A percentile compares a stretch with the other conserved stretches of the same genome.
phyloP scores from a whole-genome alignment of 2,797 vertebrate genomes.

The Ibycter americanus region DNA sequence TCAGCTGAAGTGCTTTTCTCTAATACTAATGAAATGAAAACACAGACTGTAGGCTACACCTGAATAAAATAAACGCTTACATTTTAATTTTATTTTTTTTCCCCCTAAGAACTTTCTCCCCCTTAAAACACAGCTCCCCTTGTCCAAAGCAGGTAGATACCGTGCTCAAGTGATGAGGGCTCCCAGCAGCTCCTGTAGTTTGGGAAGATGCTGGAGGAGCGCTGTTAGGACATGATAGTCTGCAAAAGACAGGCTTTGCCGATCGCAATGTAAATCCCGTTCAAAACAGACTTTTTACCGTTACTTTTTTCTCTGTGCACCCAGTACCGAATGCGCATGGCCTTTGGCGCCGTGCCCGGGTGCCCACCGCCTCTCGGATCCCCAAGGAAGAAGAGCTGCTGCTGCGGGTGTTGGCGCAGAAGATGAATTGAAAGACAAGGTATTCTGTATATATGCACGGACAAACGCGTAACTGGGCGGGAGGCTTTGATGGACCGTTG shows the following conservation, averaged over 20 bases:
- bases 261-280: not conserved
- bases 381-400: not conserved
- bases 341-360: not conserved
- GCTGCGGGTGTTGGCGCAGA: not conserved
- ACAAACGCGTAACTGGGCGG: rapidly evolving
- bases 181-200: not conserved
- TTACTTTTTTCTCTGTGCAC: not conserved
- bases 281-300: not conserved
- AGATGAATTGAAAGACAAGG: not conserved
- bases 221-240: not conserved
- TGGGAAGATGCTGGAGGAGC: not conserved
- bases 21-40: not conserved
- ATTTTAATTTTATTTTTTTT: not conserved
- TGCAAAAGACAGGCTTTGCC: not conserved
- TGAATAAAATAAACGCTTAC: not conserved
- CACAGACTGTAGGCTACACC: not conserved
- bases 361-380: too few species aligned
- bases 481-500: rapidly evolving
- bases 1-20: not conserved
- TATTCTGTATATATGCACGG: rapidly evolving
- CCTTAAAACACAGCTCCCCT: not conserved
- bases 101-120: not conserved
- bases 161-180: not conserved
- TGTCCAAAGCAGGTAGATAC: not conserved
- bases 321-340: too few species aligned